Evolutionary conservation across 1,140 invertebrate genomes (phyloP).

Genomic region (Oreohelix idahoensis): DNA sequence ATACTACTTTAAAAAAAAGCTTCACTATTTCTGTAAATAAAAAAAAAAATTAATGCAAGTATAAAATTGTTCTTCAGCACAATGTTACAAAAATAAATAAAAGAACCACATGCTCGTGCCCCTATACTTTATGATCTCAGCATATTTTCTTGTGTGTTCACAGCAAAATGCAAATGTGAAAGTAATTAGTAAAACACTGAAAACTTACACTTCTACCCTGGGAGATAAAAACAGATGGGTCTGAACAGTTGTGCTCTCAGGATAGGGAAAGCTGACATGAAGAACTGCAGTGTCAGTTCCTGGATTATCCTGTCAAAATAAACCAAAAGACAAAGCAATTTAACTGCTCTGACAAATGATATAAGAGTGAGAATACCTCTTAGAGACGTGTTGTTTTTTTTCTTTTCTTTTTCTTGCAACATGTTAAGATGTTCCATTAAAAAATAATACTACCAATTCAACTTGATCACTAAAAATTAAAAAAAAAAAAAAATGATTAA

Average conservation of each 20-base stretch:
- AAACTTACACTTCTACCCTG: slow-evolving; percentile 67
- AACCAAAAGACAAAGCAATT: neutral
- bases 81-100: too few relatives aligned
- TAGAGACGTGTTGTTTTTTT: too few relatives aligned
- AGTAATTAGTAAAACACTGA: neutral
- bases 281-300: slow-evolving; percentile 69
- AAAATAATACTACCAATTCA: too few relatives aligned
- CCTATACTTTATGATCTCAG: too few relatives aligned
- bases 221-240: slow-evolving; percentile 71
- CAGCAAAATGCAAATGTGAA: neutral
- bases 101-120: too few relatives aligned
- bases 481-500: too few relatives aligned
- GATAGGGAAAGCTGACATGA: slow-evolving; percentile 62
- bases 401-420: neutral
- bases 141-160: too few relatives aligned
- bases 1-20: too few relatives aligned
- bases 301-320: slow-evolving; percentile 61
- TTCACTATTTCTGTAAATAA: too few relatives aligned
- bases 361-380: neutral
- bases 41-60: too few relatives aligned
- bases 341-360: neutral
- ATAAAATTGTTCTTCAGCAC: too few relatives aligned
- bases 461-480: too few relatives aligned
- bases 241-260: slow-evolving; percentile 65
- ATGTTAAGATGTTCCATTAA: neutral